A percentile compares a stretch with the other conserved stretches of the same genome.
Conservation (phyloP, 2,888 invertebrate genomes). For the Pseudococcus jackbeardsleyi region DNA sequence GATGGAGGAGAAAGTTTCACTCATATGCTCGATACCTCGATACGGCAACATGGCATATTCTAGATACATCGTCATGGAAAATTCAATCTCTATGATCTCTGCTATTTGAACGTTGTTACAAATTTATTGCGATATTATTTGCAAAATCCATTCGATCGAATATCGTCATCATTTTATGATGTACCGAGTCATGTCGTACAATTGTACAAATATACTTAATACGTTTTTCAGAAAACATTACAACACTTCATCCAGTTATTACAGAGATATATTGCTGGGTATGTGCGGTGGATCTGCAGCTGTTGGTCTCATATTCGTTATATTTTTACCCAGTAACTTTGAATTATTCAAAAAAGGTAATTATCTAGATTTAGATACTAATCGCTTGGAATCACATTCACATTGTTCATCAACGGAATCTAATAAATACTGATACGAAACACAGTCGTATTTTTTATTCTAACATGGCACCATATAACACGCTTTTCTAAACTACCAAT, state of each 20-base stretch:
- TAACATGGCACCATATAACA: not conserved
- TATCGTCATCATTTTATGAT: not conserved
- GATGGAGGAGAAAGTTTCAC: not conserved
- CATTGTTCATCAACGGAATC: not conserved
- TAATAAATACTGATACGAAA: not conserved
- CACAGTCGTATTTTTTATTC: not conserved
- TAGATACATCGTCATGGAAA: not conserved
- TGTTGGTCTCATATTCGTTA: conserved; percentile 59
- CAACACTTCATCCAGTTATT: conserved; percentile 45
- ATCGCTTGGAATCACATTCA: not conserved
- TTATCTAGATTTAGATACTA: not conserved
- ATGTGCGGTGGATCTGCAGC: conserved; percentile 59
- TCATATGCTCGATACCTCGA: not conserved
- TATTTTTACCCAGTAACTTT: conserved; percentile 45
- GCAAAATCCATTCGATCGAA: not conserved
- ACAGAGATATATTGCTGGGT: conserved; percentile 50
- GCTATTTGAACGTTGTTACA: not conserved
- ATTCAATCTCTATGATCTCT: not conserved
- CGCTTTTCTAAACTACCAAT: not conserved
- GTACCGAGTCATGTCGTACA: not conserved
- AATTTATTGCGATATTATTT: not conserved
- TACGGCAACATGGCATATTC: not conserved
- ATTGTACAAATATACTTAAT: not conserved
- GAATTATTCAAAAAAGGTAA: conserved; percentile 53
- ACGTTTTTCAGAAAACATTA: conserved; percentile 52